Evolutionary conservation across 2,113 vertebrate genomes (phyloP), one percentile per base, ranked within the genome.

Genomic region (Pardalotus punctatus): DNA sequence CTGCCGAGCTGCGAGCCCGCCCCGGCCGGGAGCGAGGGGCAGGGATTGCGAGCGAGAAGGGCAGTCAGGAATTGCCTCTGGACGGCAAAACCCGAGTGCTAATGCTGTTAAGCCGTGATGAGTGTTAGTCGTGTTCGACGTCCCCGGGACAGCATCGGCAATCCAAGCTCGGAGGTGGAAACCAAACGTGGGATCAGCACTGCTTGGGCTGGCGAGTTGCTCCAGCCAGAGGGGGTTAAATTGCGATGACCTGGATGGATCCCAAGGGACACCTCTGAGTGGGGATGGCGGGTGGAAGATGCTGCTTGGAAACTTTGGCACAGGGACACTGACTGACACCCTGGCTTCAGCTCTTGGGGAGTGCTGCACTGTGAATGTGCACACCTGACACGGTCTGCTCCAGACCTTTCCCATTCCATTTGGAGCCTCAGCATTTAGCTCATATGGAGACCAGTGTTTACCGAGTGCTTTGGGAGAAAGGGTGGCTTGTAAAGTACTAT

Each of bases 231-330:
- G 29, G 3, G 14, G 27, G 10, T 51, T 25, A 12, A 72, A 43
- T 9, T n/a, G n/a, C 22, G 1, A 0, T 16, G 33, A 14, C 40
- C 23, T 7, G 42, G 47, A 20, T 1, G 21, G 51, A 28, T 57
- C 43, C 24, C 5, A 3, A 6, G 31, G n/a, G 57, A 67, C 27
- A 10, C 3, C 14, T 0, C 10, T 2, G 61, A 45, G 33, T 0
- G 58, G 50, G 36, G 27, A 8, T 2, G 77, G 84, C 23, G 45
- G 48, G 23, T 13, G 78, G 40, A 38, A 79, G 28, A 15, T 4
- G 36, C 0, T 1, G 4, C n/a, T 20, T 9, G 58, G 31, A 61
- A 70, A 14, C 61, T n/a, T 48, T 6, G 66, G 42, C 29, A 9
- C 11, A 12, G 29, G 31, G 57, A 14, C 36, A 13, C 21, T 4